Conservation (phyloP, 2,797 vertebrate species). For the Triplophysa bombifrons region DNA sequence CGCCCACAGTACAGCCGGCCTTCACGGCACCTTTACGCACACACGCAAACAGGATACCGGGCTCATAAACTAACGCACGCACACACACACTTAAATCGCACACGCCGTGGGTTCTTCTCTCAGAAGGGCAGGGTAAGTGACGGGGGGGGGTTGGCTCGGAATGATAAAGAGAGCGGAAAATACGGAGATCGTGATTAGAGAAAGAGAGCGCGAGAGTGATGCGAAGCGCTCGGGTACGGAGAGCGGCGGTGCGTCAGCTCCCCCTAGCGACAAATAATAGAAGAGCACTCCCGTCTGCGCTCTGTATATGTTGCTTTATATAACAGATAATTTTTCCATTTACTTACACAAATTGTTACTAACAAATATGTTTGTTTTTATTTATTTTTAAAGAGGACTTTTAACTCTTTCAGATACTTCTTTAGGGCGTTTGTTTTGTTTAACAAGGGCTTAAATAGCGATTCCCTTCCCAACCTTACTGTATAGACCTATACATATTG, state of each 20-base stretch:
- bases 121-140: constrained; percentile 42
- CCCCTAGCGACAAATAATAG: not conserved
- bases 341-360: too few species aligned
- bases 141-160: constrained; percentile 24
- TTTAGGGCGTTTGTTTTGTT: too few species aligned
- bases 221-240: constrained; percentile 26
- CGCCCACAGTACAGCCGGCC: constrained; percentile 46
- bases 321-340: too few species aligned
- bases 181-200: constrained; percentile 27
- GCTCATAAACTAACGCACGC: constrained; percentile 42
- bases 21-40: constrained; percentile 50
- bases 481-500: too few species aligned
- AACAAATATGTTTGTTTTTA: too few species aligned
- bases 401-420: too few species aligned
- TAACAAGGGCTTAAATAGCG: too few species aligned
- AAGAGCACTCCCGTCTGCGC: constrained; percentile 1
- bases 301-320: too few species aligned
- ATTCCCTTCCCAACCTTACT: too few species aligned
- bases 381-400: too few species aligned
- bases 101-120: constrained; percentile 43
- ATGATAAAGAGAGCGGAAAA: constrained; percentile 55
- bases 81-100: constrained; percentile 27
- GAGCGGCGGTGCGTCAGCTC: constrained; percentile 37
- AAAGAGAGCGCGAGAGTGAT: constrained; percentile 38
- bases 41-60: constrained; percentile 41